A percentile compares a stretch with the other conserved stretches of the same genome.
Conservation (phyloP, 2,888 invertebrate species). For the Erannis defoliaria region DNA sequence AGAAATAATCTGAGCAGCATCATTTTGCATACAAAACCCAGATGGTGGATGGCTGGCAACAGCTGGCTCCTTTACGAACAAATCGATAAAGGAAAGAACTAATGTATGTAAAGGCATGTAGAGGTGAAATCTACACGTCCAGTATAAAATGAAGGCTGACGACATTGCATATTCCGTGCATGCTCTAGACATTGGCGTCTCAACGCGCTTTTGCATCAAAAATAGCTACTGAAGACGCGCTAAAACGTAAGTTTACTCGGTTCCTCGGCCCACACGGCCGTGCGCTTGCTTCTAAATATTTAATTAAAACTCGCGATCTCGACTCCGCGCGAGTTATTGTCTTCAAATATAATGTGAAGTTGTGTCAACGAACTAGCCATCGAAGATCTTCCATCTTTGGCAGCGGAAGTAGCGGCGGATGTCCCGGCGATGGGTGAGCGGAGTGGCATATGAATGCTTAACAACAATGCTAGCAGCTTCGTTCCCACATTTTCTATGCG, state of each 20-base stretch:
- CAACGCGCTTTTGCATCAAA: conserved; percentile 85
- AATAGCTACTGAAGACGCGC: conserved; percentile 83
- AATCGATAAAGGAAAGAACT: conserved; percentile 33
- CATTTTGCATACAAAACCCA: not conserved
- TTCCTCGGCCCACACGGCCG: conserved; percentile 74
- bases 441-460: conserved; percentile 81
- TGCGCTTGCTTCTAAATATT: conserved; percentile 52
- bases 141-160: conserved; percentile 76
- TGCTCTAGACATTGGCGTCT: conserved; percentile 86
- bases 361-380: conserved; percentile 80
- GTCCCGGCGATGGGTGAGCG: conserved; percentile 84
- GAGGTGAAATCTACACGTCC: conserved; percentile 54
- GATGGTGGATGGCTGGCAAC: conserved; percentile 2
- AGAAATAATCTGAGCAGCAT: not conserved
- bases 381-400: conserved; percentile 85
- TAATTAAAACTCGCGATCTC: conserved; percentile 45
- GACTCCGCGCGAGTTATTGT: conserved; percentile 51
- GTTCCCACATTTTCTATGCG: conserved; percentile 83
- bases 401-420: conserved; percentile 85
- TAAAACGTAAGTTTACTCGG: conserved; percentile 79
- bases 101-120: conserved; percentile 41
- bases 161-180: conserved; percentile 86
- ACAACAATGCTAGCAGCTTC: conserved; percentile 76
- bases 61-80: conserved; percentile 12
- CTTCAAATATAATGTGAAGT: conserved; percentile 54